Base-by-base conservation (phyloP, 2,113 vertebrate species). In the Cyprinodon variegatus region DNA sequence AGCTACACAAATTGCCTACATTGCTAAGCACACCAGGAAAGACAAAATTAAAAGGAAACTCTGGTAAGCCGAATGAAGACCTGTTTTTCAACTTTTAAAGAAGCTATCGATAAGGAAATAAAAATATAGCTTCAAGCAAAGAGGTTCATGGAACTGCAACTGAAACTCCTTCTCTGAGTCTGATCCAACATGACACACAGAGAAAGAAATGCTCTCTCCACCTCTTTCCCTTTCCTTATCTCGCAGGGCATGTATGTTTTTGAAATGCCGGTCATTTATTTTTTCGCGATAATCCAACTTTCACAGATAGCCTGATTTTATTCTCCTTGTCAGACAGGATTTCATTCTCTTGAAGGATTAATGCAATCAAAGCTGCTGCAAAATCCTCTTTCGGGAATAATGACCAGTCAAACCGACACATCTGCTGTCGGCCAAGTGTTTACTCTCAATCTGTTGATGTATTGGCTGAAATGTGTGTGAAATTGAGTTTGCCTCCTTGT, bases 261-360 rank as follows among this genome's bases (percentile, higher is more conserved):
- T 78, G 48, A 62, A 68, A 78, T 48, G 65, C 72, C 36, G n/a
- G 61, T 29, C 48, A 38, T 85, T 76, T 74, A 57, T 86, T 76
- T 80, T 73, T 77, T 46, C 4, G 22, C 81, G 76, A 82, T 86
- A 78, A 91, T 88, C 76, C 83, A 87, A 65, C 70, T 72, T 73
- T 85, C 72, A 61, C 83, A 86, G 76, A 87, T 72, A 62, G 70
- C 72, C 79, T 46, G 66, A 86, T 90, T 84, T 81, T 82, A 76
- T 79, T 83, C 65, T 88, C 72, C 45, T 61, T 75, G 88, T 92
- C 89, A 78, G 76, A 79, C 40, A 67, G 81, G 83, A 86, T 92
- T 93, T 89, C 37, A 80, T 88, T 85, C 79, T 72, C 69, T 68
- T 63, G 83, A 83, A 86, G 90, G 93, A 93, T 93, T 92, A 90